These are phyloP conservation scores for Aphelenchoides fujianensis DNA, from an alignment of 1,140 invertebrate species.

Conservation along the genomic window DNA sequence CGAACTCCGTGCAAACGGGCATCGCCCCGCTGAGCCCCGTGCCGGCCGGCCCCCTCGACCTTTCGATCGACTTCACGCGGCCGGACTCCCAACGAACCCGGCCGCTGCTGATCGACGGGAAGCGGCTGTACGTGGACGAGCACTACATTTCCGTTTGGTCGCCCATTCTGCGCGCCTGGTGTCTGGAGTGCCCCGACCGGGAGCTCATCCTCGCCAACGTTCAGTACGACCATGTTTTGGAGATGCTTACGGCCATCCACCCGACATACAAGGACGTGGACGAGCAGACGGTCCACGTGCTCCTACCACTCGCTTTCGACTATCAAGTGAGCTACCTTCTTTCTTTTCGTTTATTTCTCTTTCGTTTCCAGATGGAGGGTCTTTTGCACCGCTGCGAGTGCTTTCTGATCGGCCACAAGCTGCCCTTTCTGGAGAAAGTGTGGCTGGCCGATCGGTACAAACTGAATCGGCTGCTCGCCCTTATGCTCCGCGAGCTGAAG, in stretches of 20 bases:
- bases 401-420: conserved; percentile 57
- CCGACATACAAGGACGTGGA: conserved; percentile 62
- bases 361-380: conserved; percentile 57
- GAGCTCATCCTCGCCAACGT: conserved; percentile 61
- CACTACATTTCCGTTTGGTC: conserved; percentile 62
- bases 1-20: conserved; percentile 2
- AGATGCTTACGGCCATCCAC: conserved; percentile 58
- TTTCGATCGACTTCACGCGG: conserved; percentile 58
- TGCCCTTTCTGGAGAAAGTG: conserved; percentile 61
- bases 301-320: conserved; percentile 60
- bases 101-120: conserved; percentile 59
- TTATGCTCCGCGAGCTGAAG: conserved; percentile 56
- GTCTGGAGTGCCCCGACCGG: conserved; percentile 60
- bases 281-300: conserved; percentile 60
- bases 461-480: conserved; percentile 56
- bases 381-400: conserved; percentile 61
- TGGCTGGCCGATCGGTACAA: conserved; percentile 62
- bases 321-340: conserved; percentile 48
- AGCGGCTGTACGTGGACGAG: conserved; percentile 60
- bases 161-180: conserved; percentile 58
- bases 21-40: conserved; percentile 7
- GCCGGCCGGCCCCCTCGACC: conserved; percentile 40
- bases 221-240: conserved; percentile 61
- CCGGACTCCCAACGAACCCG: conserved; percentile 58
- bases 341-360: conserved; percentile 20